Conservation (phyloP, 2,113 vertebrate genomes). For the Apaloderma vittatum region DNA sequence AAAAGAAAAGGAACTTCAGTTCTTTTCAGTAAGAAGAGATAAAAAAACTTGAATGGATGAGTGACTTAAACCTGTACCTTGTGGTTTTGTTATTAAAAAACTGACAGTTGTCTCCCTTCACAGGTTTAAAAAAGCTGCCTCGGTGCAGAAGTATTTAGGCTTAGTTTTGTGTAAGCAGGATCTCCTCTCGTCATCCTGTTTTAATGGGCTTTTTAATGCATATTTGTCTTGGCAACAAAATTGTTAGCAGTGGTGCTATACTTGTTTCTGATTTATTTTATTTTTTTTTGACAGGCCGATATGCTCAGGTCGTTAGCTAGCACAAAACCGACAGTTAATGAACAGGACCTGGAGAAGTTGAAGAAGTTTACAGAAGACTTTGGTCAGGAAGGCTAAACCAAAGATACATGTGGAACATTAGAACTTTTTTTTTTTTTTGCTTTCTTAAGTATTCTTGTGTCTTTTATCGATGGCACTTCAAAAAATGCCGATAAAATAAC, state of each 20-base stretch:
- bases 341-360: slow-evolving; percentile 93
- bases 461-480: slow-evolving; percentile 62
- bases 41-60: background rate
- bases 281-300: slow-evolving; percentile 81
- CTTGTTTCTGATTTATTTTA: background rate
- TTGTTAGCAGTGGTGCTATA: background rate
- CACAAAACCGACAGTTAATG: slow-evolving; percentile 97
- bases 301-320: slow-evolving; percentile 88
- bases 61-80: background rate
- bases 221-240: background rate
- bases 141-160: background rate
- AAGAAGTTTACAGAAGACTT: slow-evolving; percentile 99
- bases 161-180: background rate
- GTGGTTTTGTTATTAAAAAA: background rate
- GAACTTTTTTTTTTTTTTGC: background rate
- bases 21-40: background rate
- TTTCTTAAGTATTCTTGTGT: slow-evolving; percentile 61
- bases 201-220: background rate
- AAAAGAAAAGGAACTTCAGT: background rate
- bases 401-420: background rate
- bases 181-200: background rate
- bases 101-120: background rate
- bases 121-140: background rate
- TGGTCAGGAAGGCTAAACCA: slow-evolving; percentile 94
- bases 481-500: slow-evolving; percentile 67